Conservation (phyloP, 2,888 invertebrate genomes). For the Didymodactylos carnosus region DNA sequence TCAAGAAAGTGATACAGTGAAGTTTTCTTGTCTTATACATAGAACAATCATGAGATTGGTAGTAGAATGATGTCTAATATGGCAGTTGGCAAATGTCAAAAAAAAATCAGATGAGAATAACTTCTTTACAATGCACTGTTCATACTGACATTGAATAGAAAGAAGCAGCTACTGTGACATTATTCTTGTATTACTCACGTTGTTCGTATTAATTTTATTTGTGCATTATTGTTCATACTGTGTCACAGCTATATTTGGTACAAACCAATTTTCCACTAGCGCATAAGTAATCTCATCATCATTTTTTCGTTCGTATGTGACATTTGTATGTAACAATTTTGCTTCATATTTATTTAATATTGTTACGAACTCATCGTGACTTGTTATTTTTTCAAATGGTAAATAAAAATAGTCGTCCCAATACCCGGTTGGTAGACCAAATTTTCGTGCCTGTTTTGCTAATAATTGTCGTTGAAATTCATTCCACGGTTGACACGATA, state of each 20-base stretch:
- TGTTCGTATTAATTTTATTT: no score
- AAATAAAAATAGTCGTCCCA: neutral
- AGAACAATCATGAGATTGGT: no score
- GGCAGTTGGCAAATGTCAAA: no score
- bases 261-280: neutral
- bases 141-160: no score
- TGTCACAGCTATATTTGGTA: neutral
- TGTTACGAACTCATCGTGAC: neutral
- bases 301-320: neutral
- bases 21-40: no score
- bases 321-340: neutral
- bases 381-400: neutral
- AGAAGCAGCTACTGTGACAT: no score
- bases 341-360: neutral
- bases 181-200: no score
- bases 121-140: no score
- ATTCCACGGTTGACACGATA: neutral
- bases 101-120: no score
- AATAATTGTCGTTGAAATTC: neutral
- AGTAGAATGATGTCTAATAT: no score
- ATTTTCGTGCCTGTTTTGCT: neutral
- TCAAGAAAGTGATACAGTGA: no score
- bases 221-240: neutral
- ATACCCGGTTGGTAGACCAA: neutral
- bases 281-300: neutral